These are phyloP conservation scores for Periplaneta americana DNA, from an alignment of 1,140 invertebrate species.

Conservation along the genomic window DNA sequence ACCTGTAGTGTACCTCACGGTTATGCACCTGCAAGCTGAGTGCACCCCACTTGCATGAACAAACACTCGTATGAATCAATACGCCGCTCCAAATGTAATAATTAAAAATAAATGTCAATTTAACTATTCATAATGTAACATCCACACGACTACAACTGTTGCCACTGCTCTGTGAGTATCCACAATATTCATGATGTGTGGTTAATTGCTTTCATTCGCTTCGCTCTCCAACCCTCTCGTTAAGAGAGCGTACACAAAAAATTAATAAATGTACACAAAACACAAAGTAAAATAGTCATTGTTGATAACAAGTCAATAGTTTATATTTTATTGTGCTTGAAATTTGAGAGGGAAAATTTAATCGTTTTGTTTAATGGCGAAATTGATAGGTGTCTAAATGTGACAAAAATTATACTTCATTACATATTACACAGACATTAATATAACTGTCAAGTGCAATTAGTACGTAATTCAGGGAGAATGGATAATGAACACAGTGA, in stretches of 20 bases:
- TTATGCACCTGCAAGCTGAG: not conserved
- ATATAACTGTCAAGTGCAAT: too few relatives aligned
- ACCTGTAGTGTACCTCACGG: not conserved
- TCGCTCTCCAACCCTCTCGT: too few relatives aligned
- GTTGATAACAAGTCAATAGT: not conserved
- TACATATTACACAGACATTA: too few relatives aligned
- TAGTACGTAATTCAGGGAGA: too few relatives aligned
- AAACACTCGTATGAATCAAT: not conserved
- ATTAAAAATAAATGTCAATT: not conserved
- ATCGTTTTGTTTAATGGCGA: too few relatives aligned
- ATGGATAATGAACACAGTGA: too few relatives aligned
- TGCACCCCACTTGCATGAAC: not conserved
- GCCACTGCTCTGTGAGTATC: not conserved
- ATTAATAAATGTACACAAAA: not conserved
- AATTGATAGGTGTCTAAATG: too few relatives aligned
- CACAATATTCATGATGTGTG: not conserved
- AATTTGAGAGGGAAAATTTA: too few relatives aligned
- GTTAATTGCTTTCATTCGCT: not conserved
- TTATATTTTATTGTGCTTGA: too few relatives aligned
- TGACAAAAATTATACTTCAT: too few relatives aligned
- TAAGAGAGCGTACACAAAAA: not conserved
- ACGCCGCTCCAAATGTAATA: not conserved
- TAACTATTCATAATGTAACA: not conserved
- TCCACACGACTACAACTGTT: not conserved
- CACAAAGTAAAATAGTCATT: not conserved